Conservation (phyloP, 37 sponge, comb jelly and placozoan species). For the Eunapius fragilis region DNA sequence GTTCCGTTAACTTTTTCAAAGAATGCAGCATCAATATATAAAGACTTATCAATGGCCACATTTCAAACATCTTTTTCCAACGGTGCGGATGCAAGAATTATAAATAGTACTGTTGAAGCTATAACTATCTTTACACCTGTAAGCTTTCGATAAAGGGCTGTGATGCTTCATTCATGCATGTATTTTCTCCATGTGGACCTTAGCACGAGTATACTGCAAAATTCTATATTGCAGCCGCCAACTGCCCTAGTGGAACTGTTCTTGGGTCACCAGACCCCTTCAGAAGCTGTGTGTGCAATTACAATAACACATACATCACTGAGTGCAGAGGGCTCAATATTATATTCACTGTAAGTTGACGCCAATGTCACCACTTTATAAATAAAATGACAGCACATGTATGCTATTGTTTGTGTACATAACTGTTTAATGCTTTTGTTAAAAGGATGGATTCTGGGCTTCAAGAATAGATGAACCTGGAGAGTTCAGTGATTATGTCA, state of each 20-base stretch:
- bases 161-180: not conserved
- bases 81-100: not conserved
- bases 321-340: slow-evolving; percentile 15
- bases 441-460: slow-evolving; percentile 17
- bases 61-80: not conserved
- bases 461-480: not conserved
- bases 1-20: not conserved
- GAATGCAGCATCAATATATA: not conserved
- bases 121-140: not conserved
- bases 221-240: not conserved
- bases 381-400: not conserved
- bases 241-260: slow-evolving; percentile 42
- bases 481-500: not conserved
- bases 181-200: not conserved
- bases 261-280: not conserved
- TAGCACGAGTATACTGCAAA: not conserved
- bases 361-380: no score
- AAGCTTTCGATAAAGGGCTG: not conserved
- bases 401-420: not conserved
- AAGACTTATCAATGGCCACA: not conserved
- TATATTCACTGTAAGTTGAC: not conserved
- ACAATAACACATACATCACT: slow-evolving; percentile 12
- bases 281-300: slow-evolving; percentile 22
- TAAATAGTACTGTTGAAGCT: not conserved
- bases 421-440: not conserved